These are phyloP conservation scores for Lymantria dispar DNA, from an alignment of 2,888 invertebrate genomes.

Conservation along the genomic window DNA sequence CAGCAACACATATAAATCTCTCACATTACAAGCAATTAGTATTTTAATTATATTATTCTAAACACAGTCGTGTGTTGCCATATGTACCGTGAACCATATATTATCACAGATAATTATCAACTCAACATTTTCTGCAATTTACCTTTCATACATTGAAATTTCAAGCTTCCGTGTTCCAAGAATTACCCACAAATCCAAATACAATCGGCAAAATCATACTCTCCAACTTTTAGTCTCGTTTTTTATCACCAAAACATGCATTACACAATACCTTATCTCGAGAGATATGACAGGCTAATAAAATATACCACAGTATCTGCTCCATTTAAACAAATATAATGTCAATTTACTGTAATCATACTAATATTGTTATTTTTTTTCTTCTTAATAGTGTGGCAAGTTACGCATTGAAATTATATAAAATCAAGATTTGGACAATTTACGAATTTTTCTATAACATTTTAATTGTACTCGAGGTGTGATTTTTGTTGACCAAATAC, in stretches of 20 bases:
- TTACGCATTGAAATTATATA: background rate
- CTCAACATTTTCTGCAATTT: conserved; percentile 27
- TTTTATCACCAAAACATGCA: background rate
- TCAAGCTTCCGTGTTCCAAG: conserved; percentile 22
- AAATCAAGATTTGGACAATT: background rate
- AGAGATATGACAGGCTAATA: conserved; percentile 30
- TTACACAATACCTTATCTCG: background rate
- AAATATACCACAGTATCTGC: conserved; percentile 21
- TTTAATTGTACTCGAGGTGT: conserved; percentile 17
- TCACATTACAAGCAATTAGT: background rate
- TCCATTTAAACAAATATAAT: background rate
- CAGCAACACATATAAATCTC: conserved; percentile 30
- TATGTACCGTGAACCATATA: conserved; percentile 41
- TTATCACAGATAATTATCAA: conserved; percentile 53
- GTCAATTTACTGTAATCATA: background rate
- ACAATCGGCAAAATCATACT: conserved; percentile 28
- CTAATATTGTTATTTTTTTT: background rate
- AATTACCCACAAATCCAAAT: conserved; percentile 22
- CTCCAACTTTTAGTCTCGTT: background rate
- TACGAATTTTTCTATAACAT: background rate
- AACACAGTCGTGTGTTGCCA: conserved; percentile 30
- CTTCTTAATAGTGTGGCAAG: background rate
- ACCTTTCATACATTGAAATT: conserved; percentile 23
- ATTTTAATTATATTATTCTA: conserved; percentile 13
- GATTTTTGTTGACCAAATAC: conserved; percentile 45